phyloP scores from a whole-genome alignment of 1,140 invertebrate species.

The Cherax quadricarinatus region DNA sequence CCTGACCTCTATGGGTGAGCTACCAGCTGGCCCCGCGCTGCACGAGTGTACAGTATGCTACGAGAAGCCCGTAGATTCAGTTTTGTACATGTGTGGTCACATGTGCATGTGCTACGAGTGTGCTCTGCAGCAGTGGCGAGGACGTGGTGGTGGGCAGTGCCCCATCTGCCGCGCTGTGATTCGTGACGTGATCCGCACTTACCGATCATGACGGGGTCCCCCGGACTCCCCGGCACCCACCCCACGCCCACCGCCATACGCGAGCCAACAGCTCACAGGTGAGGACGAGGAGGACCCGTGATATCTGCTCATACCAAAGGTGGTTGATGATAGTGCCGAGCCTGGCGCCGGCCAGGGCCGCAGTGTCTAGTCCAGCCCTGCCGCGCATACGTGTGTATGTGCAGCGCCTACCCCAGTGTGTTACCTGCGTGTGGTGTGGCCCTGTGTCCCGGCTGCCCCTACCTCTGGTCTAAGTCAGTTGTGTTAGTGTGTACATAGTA shows the following conservation, averaged over 20 bases:
- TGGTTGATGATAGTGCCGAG: constrained; percentile 36
- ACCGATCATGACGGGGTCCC: constrained; percentile 76
- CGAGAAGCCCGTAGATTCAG: constrained; percentile 93
- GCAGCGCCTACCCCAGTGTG: constrained; percentile 39
- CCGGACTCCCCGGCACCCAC: background rate
- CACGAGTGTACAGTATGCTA: constrained; percentile 95
- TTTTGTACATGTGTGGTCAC: constrained; percentile 97
- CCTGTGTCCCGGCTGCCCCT: background rate
- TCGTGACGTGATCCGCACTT: constrained; percentile 95
- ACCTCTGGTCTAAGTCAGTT: constrained; percentile 58
- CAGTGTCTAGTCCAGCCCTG: constrained; percentile 60
- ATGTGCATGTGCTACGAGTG: constrained; percentile 97
- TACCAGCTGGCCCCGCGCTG: constrained; percentile 40
- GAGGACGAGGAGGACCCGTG: constrained; percentile 46
- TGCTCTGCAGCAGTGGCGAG: constrained; percentile 91
- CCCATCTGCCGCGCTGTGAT: constrained; percentile 95
- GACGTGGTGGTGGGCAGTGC: constrained; percentile 88
- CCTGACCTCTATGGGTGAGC: constrained; percentile 50
- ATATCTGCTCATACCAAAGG: constrained; percentile 71
- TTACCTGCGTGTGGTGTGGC: constrained; percentile 7
- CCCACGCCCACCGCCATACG: constrained; percentile 19
- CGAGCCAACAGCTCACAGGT: constrained; percentile 9
- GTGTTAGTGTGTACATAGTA: constrained; percentile 57
- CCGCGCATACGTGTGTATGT: constrained; percentile 63
- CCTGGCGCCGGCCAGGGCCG: constrained; percentile 66